phyloP scores from a whole-genome alignment of 2,797 vertebrate genomes.

The Scomberomorus guttatus region DNA sequence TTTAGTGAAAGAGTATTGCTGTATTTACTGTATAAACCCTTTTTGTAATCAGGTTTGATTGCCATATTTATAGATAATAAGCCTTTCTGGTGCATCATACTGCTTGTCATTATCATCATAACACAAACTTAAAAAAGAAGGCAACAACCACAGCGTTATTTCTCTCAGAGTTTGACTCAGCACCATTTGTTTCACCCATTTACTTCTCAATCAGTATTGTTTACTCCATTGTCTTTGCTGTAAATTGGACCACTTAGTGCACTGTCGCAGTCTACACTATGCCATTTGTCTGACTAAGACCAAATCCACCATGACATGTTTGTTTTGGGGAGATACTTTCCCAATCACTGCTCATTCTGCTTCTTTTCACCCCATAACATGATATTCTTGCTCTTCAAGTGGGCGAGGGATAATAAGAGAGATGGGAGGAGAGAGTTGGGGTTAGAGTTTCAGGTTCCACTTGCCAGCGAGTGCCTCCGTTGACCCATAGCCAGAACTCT shows the following conservation, averaged over 20 bases:
- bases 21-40: not conserved
- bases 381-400: slow-evolving; percentile 70
- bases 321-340: slow-evolving; percentile 72
- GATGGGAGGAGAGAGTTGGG: slow-evolving; percentile 53
- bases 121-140: slow-evolving; percentile 12
- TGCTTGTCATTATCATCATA: slow-evolving; percentile 14
- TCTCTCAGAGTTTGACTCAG: slow-evolving; percentile 22
- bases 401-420: slow-evolving; percentile 54
- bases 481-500: slow-evolving; percentile 78
- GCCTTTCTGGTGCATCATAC: not conserved
- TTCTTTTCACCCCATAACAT: slow-evolving; percentile 62
- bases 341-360: slow-evolving; percentile 73
- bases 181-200: slow-evolving; percentile 49
- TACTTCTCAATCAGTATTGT: slow-evolving; percentile 66
- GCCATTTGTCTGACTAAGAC: slow-evolving; percentile 49
- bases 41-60: not conserved
- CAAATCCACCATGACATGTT: slow-evolving; percentile 78
- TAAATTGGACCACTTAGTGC: slow-evolving; percentile 67
- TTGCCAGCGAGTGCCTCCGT: slow-evolving; percentile 71
- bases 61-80: not conserved
- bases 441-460: slow-evolving; percentile 76
- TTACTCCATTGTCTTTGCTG: slow-evolving; percentile 67
- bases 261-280: slow-evolving; percentile 35
- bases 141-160: slow-evolving; percentile 10
- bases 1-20: not conserved